phyloP scores from a whole-genome alignment of 2,797 vertebrate species.

The Alcedo quadribrachys region DNA sequence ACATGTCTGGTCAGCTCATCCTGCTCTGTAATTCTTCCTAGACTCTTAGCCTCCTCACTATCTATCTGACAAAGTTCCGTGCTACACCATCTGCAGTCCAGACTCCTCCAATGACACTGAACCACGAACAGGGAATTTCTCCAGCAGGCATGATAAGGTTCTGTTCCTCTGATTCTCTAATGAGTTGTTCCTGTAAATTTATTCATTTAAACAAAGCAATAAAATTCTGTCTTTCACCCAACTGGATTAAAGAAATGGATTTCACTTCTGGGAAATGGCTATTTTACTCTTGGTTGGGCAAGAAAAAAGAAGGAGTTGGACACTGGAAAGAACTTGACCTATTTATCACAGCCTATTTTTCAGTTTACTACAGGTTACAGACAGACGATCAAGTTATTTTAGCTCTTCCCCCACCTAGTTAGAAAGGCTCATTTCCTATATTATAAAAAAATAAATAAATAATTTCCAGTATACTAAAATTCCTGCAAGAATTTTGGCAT shows the following conservation, averaged over 20 bases:
- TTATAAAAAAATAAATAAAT: not conserved
- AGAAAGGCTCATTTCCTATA: not conserved
- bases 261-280: conserved; percentile 44
- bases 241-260: not conserved
- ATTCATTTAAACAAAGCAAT: not conserved
- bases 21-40: conserved; percentile 22
- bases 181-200: not conserved
- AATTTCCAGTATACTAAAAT: not conserved
- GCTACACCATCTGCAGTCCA: not conserved
- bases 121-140: not conserved
- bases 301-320: not conserved
- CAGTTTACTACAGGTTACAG: conserved; percentile 2
- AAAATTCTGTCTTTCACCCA: not conserved
- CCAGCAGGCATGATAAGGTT: not conserved
- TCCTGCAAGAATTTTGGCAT: not conserved
- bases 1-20: not conserved
- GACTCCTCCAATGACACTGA: accelerated
- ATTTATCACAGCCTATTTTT: not conserved
- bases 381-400: not conserved
- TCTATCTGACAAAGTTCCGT: not conserved
- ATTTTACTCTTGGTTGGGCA: not conserved
- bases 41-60: not conserved
- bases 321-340: not conserved
- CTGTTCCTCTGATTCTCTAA: not conserved
- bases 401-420: not conserved